Evolutionary conservation across 35 echinoderm and acorn worm species (phyloP), one percentile per base, ranked within the genome.

Genomic region (Acanthaster planci): DNA sequence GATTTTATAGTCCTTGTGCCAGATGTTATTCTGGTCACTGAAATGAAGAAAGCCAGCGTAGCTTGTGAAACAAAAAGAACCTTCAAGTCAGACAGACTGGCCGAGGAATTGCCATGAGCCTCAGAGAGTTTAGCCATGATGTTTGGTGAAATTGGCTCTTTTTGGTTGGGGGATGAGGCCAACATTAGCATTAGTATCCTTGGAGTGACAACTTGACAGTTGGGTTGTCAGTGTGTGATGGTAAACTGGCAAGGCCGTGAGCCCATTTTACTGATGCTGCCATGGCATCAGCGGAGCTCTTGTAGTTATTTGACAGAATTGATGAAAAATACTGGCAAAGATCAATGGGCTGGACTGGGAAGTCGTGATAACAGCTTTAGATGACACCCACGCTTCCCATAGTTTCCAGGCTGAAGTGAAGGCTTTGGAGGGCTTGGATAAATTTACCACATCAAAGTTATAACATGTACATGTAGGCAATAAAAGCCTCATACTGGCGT

Each of bases 171-270:
- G 22, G 80, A 23, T 15, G 52, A 26, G 0, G 80, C 51, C 32
- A 27, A 36, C 8, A 36, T n/a, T n/a, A 19, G 6, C 80, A 10
- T 35, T 40, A 75, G 58, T 40, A 75, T 2, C 58, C 57, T 76
- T 85, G 84, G 15, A 86, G 18, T 18, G 67, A 18, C 31, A 39
- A 14, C 18, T 75, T 78, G 34, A 78, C 67, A 16, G 77, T n/a
- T 14, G 36, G 30, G 37, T 86, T 40, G 67, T 86, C 44, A 5
- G 75, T 78, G 18, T 67, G 84, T 0, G 84, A 86, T 35, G 84
- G 72, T n/a, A 86, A 23, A 32, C 84, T 68, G 1, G 84, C 84
- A 14, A 86, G 8, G 19, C 38, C 34, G 50, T 86, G 84, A 4
- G 27, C 84, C 39, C 58, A 86, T 26, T 51, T 77, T 21, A 86